These are phyloP conservation scores for Oncorhynchus keta DNA, from an alignment of 2,113 vertebrate genomes.

Conservation along the genomic window DNA sequence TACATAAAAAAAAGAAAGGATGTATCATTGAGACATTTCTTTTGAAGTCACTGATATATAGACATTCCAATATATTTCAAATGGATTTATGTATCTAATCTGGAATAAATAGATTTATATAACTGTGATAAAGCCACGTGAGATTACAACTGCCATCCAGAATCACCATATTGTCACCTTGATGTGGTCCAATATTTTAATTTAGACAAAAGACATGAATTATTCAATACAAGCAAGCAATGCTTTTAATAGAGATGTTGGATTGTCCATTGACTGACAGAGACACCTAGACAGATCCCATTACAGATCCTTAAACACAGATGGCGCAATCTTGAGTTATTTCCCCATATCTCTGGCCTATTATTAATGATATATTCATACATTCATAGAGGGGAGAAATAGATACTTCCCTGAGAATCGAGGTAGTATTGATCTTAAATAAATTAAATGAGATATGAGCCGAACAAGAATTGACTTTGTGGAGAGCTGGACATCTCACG, in stretches of 20 bases:
- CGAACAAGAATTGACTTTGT: constrained; percentile 26
- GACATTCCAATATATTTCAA: constrained; percentile 5
- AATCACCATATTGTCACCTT: constrained; percentile 40
- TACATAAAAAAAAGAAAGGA: no score
- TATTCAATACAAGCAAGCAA: constrained; percentile 39
- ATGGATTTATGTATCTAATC: constrained; percentile 38
- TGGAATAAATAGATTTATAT: constrained; percentile 39
- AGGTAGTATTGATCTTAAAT: constrained; percentile 43
- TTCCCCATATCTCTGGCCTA: background rate
- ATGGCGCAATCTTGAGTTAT: background rate
- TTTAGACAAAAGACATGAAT: constrained; percentile 45
- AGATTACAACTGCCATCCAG: constrained; percentile 41
- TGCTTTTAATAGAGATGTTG: constrained; percentile 46
- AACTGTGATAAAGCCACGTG: constrained; percentile 25
- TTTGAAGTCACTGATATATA: no score
- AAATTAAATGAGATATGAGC: constrained; percentile 40
- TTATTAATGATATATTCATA: constrained; percentile 42
- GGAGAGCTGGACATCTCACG: constrained; percentile 20
- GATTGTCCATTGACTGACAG: constrained; percentile 49
- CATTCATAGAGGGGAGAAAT: constrained; percentile 27
- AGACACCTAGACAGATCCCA: constrained; percentile 45
- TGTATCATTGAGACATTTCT: no score
- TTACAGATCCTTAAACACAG: constrained; percentile 21
- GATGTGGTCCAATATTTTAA: constrained; percentile 33
- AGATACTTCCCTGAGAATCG: constrained; percentile 36